Percentiles rank a stretch among this genome's conserved stretches.
phyloP scores from a whole-genome alignment of 2,797 vertebrate genomes.

The Clangula hyemalis region DNA sequence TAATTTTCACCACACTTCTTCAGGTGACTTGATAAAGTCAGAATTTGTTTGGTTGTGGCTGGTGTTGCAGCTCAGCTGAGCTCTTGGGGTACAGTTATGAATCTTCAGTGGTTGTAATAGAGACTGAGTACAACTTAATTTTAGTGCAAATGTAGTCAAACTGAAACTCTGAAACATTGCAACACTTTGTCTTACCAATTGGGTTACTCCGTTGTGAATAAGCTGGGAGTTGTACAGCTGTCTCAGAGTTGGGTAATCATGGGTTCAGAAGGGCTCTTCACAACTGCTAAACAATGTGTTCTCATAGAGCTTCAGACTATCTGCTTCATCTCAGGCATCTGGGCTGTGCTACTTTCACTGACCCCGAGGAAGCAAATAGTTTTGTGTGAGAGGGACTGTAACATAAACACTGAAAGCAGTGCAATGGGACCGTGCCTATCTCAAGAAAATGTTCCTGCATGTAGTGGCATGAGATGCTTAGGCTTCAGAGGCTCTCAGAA shows the following conservation, averaged over 20 bases:
- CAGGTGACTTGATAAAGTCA: neutral
- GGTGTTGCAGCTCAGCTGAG: neutral
- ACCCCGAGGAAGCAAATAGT: neutral
- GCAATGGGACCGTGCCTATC: neutral
- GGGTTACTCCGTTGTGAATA: neutral
- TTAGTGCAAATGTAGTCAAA: neutral
- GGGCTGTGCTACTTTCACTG: neutral
- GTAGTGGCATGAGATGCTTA: neutral
- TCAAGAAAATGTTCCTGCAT: neutral
- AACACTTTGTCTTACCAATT: neutral
- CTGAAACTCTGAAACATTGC: neutral
- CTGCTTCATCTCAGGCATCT: neutral
- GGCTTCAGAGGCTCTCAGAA: neutral
- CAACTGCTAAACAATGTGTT: neutral
- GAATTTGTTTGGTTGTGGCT: neutral
- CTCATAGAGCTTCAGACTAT: neutral
- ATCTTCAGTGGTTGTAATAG: neutral
- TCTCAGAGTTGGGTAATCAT: neutral
- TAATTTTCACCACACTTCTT: neutral
- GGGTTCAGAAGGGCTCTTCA: neutral
- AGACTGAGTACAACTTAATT: neutral
- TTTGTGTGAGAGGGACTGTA: neutral
- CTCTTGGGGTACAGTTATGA: neutral
- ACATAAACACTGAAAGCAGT: neutral
- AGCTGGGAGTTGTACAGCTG: neutral